phyloP scores from a whole-genome alignment of 2,113 vertebrate genomes.

The Siniperca knerii region DNA sequence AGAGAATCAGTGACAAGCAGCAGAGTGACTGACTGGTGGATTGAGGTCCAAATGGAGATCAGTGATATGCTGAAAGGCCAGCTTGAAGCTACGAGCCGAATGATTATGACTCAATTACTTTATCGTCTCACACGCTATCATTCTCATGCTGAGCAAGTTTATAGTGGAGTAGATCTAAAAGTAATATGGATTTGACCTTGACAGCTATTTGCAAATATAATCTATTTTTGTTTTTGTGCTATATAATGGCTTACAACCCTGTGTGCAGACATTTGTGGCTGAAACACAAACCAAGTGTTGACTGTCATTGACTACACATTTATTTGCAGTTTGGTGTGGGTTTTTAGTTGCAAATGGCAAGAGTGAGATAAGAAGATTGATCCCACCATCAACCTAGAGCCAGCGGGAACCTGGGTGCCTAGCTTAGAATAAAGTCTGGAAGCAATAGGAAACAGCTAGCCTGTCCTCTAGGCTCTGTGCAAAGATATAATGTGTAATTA shows the following conservation, averaged over 20 bases:
- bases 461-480: background rate
- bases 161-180: background rate
- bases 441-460: background rate
- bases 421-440: background rate
- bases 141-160: constrained; percentile 19
- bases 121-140: constrained; percentile 31
- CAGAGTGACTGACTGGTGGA: constrained; percentile 26
- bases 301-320: background rate
- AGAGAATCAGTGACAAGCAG: constrained; percentile 30
- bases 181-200: constrained; percentile 35
- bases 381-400: background rate
- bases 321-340: background rate
- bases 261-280: background rate
- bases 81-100: constrained; percentile 37
- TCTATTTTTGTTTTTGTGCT: background rate
- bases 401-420: constrained; percentile 2
- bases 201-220: constrained; percentile 9
- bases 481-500: constrained; percentile 16
- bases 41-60: constrained; percentile 50
- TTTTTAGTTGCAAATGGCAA: background rate
- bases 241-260: background rate
- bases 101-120: constrained; percentile 46
- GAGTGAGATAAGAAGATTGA: background rate
- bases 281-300: background rate
- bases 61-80: constrained; percentile 20